Evolutionary conservation across 2,888 invertebrate genomes (phyloP).

Genomic region (Caenorhabditis sp.): DNA sequence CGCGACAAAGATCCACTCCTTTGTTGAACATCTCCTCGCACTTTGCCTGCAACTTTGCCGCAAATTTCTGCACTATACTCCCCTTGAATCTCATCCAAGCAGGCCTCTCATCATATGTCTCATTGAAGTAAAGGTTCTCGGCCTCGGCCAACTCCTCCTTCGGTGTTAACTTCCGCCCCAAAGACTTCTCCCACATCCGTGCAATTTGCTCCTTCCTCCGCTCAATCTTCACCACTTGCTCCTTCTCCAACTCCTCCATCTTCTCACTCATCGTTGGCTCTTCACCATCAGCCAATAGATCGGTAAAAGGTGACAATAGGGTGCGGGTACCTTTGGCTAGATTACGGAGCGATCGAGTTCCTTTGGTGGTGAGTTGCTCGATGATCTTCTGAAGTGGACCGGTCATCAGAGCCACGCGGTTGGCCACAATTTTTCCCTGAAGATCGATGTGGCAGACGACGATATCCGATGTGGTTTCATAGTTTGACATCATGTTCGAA

Average conservation of each 20-base stretch:
- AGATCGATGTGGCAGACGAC: constrained; percentile 63
- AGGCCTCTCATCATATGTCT: constrained; percentile 27
- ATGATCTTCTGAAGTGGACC: constrained; percentile 63
- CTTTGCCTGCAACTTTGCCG: constrained; percentile 47
- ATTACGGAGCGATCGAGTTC: constrained; percentile 39
- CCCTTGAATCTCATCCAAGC: constrained; percentile 46
- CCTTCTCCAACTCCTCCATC: constrained; percentile 24
- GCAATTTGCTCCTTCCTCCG: constrained; percentile 19
- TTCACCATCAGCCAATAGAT: constrained; percentile 31
- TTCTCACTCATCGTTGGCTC: constrained; percentile 14
- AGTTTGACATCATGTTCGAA: constrained; percentile 59
- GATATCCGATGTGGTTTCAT: constrained; percentile 55
- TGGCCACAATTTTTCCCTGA: constrained; percentile 56
- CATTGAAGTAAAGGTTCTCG: constrained; percentile 18
- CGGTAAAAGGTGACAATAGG: constrained; percentile 45
- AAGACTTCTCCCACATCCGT: constrained; percentile 37
- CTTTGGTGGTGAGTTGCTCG: constrained; percentile 54
- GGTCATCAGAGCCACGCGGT: constrained; percentile 56
- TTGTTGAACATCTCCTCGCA: constrained; percentile 61
- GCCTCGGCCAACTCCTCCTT: constrained; percentile 25
- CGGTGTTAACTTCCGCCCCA: constrained; percentile 24
- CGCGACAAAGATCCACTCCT: constrained; percentile 56
- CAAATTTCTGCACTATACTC: constrained; percentile 32
- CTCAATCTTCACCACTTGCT: constrained; percentile 25
- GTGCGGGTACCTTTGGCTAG: constrained; percentile 31